Evolutionary conservation across 1,140 invertebrate species (phyloP).

Genomic region (Ladona fulva): DNA sequence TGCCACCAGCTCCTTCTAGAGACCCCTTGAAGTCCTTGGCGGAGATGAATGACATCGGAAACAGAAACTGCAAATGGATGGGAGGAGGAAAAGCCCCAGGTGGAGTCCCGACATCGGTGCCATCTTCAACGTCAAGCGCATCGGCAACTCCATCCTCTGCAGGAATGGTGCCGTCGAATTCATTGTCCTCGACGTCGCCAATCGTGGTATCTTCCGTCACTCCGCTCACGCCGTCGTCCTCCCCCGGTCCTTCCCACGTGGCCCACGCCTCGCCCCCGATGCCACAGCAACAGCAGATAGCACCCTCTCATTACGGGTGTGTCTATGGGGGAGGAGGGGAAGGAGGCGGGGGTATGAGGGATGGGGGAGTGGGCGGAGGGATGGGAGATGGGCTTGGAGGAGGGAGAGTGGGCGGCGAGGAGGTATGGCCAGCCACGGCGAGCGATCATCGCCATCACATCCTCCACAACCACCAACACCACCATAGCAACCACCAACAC

Average conservation of each 20-base stretch:
- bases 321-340: constrained; percentile 14
- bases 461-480: constrained; percentile 50
- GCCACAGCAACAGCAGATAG: not conserved
- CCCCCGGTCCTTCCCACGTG: not conserved
- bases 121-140: constrained; percentile 12
- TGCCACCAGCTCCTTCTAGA: constrained; percentile 22
- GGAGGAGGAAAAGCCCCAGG: constrained; percentile 25
- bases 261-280: not conserved
- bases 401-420: constrained; percentile 26
- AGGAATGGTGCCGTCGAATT: constrained; percentile 19
- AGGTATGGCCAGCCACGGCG: constrained; percentile 44
- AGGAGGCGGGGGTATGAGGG: not conserved
- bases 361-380: not conserved
- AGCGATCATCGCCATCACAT: constrained; percentile 27
- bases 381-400: not conserved
- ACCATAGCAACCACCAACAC: constrained; percentile 45
- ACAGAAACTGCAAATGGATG: constrained; percentile 17
- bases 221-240: constrained; percentile 28
- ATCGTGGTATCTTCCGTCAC: constrained; percentile 18
- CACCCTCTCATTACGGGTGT: constrained; percentile 12
- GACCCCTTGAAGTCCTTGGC: constrained; percentile 50
- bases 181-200: constrained; percentile 23
- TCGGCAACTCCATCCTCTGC: constrained; percentile 19
- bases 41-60: constrained; percentile 43
- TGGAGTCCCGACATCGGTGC: constrained; percentile 20